phyloP scores from a whole-genome alignment of 2,113 vertebrate species.

The Myrmophylax atrothorax region DNA sequence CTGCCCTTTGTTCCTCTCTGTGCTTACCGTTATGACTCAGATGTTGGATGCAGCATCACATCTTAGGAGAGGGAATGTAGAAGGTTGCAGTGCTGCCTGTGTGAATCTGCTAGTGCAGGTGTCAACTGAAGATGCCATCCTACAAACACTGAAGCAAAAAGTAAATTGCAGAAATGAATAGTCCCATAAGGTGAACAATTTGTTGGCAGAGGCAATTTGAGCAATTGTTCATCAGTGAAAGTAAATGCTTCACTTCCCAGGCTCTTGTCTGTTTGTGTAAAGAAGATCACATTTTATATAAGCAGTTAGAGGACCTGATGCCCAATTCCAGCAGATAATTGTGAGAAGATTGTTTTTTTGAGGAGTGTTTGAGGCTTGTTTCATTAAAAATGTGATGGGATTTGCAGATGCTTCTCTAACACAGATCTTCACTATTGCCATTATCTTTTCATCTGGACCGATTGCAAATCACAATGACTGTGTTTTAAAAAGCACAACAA shows the following conservation, averaged over 20 bases:
- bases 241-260: background rate
- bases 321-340: background rate
- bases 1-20: background rate
- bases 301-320: background rate
- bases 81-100: background rate
- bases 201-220: background rate
- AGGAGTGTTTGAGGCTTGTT: background rate
- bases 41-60: background rate
- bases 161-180: background rate
- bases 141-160: background rate
- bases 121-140: background rate
- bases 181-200: background rate
- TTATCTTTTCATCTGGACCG: background rate
- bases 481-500: background rate
- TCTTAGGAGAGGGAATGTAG: background rate
- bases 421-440: background rate
- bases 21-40: rapidly evolving
- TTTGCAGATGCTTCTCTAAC: background rate
- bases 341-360: background rate
- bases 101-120: background rate
- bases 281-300: background rate
- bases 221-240: background rate
- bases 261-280: background rate
- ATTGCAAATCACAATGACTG: background rate
- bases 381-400: background rate